Evolutionary conservation across 2,888 invertebrate genomes (phyloP).

Genomic region (Ariolimax columbianus): DNA sequence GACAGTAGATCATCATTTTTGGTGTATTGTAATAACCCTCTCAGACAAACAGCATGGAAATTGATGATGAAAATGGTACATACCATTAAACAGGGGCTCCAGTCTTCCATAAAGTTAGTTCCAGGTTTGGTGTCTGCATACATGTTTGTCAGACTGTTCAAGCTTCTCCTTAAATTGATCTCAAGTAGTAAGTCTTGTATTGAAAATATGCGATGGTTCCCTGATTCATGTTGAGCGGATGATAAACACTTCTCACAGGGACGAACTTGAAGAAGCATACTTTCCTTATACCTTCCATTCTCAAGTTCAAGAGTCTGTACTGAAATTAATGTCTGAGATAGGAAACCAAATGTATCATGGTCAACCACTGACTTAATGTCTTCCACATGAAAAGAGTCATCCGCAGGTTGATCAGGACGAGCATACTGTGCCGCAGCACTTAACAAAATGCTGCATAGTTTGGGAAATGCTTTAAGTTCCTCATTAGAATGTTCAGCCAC

Average conservation of each 20-base stretch:
- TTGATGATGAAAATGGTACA: too few relatives aligned
- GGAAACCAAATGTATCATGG: conserved; percentile 56
- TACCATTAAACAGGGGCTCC: conserved; percentile 3
- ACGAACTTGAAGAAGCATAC: not conserved
- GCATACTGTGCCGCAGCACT: not conserved
- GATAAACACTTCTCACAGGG: not conserved
- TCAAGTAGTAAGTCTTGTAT: not conserved
- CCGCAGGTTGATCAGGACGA: not conserved
- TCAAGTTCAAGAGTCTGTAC: conserved; percentile 63
- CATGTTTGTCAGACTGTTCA: too few relatives aligned
- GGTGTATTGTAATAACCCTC: too few relatives aligned
- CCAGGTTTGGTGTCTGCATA: not conserved
- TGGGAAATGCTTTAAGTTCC: not conserved
- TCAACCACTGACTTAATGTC: conserved; percentile 64
- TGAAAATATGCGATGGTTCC: not conserved
- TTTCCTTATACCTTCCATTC: not conserved
- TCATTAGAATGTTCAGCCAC: not conserved
- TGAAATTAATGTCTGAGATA: conserved; percentile 70
- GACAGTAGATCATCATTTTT: too few relatives aligned
- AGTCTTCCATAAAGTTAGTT: too few relatives aligned
- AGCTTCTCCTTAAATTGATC: not conserved
- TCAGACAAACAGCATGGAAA: too few relatives aligned
- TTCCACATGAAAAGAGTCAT: conserved; percentile 57
- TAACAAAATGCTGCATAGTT: not conserved
- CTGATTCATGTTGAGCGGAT: not conserved